A percentile compares a stretch with the other conserved stretches of the same genome.
phyloP scores from a whole-genome alignment of 1,140 invertebrate species.

The Colletes gigas region DNA sequence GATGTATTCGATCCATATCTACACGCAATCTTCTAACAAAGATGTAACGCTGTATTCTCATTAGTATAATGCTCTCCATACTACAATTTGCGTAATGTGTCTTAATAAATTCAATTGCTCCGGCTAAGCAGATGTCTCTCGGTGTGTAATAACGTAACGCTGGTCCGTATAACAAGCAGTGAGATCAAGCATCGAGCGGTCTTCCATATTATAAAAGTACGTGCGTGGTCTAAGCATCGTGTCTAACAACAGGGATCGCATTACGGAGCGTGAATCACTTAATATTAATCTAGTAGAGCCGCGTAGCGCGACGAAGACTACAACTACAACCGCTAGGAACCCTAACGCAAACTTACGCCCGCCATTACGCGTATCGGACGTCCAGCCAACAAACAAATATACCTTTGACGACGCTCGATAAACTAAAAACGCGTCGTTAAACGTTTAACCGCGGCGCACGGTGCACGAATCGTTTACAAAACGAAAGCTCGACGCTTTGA shows the following conservation, averaged over 20 bases:
- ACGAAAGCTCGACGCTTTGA: too few relatives aligned
- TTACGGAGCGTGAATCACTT: slow-evolving; percentile 53
- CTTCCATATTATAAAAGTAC: slow-evolving; percentile 33
- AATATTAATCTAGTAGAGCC: slow-evolving; percentile 48
- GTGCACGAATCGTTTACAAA: too few relatives aligned
- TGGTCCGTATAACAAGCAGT: not conserved
- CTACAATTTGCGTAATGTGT: slow-evolving; percentile 51
- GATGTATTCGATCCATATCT: not conserved
- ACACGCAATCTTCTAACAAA: slow-evolving; percentile 39
- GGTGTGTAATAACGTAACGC: slow-evolving; percentile 11
- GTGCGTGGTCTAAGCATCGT: slow-evolving; percentile 31
- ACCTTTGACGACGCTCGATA: not conserved
- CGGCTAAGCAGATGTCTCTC: slow-evolving; percentile 38
- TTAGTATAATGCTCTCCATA: slow-evolving; percentile 39
- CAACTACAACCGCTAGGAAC: slow-evolving; percentile 32
- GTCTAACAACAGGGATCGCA: slow-evolving; percentile 50
- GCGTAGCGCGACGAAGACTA: slow-evolving; percentile 31
- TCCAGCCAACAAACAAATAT: slow-evolving; percentile 22
- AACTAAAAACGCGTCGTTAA: not conserved
- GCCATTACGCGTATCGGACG: slow-evolving; percentile 32
- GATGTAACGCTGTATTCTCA: slow-evolving; percentile 32
- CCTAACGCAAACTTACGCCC: slow-evolving; percentile 30
- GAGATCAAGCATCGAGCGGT: slow-evolving; percentile 6
- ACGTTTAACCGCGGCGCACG: not conserved
- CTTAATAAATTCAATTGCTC: slow-evolving; percentile 50